phyloP scores from a whole-genome alignment of 1,140 invertebrate species.

The Rhopalosiphum padi region DNA sequence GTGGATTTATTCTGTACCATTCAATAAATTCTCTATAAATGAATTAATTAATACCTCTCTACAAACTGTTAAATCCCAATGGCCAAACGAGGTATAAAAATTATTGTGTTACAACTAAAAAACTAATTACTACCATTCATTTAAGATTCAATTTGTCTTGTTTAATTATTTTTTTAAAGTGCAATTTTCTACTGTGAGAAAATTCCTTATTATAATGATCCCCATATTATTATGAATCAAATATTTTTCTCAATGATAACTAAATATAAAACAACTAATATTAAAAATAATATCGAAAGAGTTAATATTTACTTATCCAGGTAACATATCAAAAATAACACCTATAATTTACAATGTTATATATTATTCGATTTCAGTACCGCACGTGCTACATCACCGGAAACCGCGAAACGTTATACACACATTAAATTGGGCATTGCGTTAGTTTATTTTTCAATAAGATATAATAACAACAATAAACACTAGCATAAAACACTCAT shows the following conservation, averaged over 20 bases:
- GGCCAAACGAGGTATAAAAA: no score
- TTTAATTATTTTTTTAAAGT: not conserved
- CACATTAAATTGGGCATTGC: not conserved
- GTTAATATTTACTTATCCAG: not conserved
- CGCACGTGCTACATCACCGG: not conserved
- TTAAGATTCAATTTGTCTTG: no score
- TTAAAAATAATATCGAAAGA: not conserved
- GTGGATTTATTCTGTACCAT: no score
- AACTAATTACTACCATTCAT: no score
- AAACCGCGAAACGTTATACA: constrained; percentile 2
- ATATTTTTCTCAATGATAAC: not conserved
- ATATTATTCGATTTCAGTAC: not conserved
- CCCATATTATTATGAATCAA: not conserved
- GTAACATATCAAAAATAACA: not conserved
- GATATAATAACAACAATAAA: not conserved
- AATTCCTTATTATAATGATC: not conserved
- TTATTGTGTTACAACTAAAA: no score
- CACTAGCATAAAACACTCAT: not conserved
- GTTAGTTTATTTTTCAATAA: not conserved
- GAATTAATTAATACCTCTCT: no score
- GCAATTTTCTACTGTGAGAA: not conserved
- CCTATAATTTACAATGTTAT: not conserved
- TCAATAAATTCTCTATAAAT: no score
- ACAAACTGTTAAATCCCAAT: no score
- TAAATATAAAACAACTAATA: not conserved